Evolutionary conservation across 2,113 vertebrate species (phyloP).

Genomic region (Bettongia penicillata): DNA sequence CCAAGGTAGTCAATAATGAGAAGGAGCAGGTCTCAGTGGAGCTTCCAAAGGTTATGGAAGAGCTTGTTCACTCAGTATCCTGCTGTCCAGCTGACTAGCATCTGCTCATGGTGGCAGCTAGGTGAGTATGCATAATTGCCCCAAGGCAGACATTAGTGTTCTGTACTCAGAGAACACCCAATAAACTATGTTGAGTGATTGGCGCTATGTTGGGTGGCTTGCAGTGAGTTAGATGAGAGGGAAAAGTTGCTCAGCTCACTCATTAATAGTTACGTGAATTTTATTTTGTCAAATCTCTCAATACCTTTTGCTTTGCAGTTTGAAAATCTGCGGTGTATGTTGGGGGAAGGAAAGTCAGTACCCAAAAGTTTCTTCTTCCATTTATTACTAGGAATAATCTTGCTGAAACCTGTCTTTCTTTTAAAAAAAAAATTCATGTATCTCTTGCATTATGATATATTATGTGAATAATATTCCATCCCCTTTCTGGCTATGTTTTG

Average conservation of each 20-base stretch:
- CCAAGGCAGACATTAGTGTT: background rate
- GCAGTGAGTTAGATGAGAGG: background rate
- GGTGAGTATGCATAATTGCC: background rate
- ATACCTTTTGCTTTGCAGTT: background rate
- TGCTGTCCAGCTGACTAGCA: background rate
- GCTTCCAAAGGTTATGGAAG: background rate
- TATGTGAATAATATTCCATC: background rate
- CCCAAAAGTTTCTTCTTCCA: background rate
- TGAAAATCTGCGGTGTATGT: background rate
- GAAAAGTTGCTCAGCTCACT: background rate
- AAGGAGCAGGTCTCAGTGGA: background rate
- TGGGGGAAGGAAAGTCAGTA: background rate
- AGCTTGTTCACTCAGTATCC: background rate
- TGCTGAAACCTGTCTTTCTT: background rate
- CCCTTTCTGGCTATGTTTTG: background rate
- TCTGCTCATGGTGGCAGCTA: background rate
- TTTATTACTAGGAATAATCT: background rate
- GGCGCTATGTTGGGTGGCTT: background rate
- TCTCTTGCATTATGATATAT: background rate
- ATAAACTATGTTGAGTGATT: background rate
- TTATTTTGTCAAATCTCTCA: background rate
- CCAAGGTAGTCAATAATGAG: background rate
- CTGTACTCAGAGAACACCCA: background rate
- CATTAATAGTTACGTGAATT: background rate
- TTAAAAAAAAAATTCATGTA: background rate